These are phyloP conservation scores for Tipula unca DNA, from an alignment of 2,888 invertebrate species.

Conservation along the genomic window DNA sequence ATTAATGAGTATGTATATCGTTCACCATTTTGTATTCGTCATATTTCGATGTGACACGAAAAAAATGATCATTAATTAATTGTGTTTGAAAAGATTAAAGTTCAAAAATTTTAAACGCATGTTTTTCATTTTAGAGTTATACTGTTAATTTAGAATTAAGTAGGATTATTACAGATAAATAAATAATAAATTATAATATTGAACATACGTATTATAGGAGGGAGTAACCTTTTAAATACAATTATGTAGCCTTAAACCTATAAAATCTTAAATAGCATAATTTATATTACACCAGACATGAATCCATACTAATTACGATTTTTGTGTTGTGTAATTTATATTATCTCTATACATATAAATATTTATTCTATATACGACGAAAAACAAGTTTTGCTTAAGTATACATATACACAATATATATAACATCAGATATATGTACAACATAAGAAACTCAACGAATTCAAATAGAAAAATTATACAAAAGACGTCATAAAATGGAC, in stretches of 20 bases:
- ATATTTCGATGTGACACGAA: background rate
- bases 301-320: background rate
- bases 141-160: background rate
- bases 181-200: no score
- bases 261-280: background rate
- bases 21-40: background rate
- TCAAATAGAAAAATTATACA: background rate
- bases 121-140: background rate
- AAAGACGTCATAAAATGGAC: conserved; percentile 3
- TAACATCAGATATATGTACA: background rate
- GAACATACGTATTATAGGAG: no score
- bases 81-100: background rate
- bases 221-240: background rate
- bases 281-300: background rate
- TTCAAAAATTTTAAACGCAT: background rate
- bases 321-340: background rate
- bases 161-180: background rate
- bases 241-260: background rate
- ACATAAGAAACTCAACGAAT: background rate
- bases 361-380: background rate
- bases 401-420: background rate
- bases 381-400: background rate
- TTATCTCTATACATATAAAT: background rate
- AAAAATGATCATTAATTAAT: background rate
- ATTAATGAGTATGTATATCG: background rate